phyloP scores from a whole-genome alignment of 2,797 vertebrate genomes.

The Labeo calbasu region DNA sequence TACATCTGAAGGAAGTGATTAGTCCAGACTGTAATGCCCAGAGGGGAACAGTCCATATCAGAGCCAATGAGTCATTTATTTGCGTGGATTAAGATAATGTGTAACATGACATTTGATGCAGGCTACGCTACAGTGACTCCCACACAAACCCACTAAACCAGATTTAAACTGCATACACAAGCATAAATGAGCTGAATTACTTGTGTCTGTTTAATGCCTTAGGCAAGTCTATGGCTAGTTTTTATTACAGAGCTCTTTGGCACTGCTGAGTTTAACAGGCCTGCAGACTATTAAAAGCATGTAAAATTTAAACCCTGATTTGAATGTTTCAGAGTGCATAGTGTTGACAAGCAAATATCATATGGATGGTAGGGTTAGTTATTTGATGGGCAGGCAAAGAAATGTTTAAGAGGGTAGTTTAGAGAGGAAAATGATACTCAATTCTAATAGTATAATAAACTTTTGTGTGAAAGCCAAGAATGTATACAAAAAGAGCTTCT shows the following conservation, averaged over 20 bases:
- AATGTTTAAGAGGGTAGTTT: neutral
- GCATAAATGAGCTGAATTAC: slow-evolving; percentile 16
- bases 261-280: neutral
- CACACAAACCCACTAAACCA: slow-evolving; percentile 2
- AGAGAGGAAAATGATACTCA: neutral
- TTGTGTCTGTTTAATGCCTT: slow-evolving; percentile 24
- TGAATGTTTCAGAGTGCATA: neutral
- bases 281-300: slow-evolving; percentile 5
- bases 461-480: neutral
- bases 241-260: slow-evolving; percentile 5
- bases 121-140: slow-evolving; percentile 9
- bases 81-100: slow-evolving; percentile 28
- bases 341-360: neutral
- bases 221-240: neutral
- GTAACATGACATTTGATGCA: slow-evolving; percentile 41
- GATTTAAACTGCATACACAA: slow-evolving; percentile 23
- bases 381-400: neutral
- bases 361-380: neutral
- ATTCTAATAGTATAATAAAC: neutral
- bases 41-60: slow-evolving; percentile 9
- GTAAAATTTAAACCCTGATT: slow-evolving; percentile 8
- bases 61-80: slow-evolving; percentile 32
- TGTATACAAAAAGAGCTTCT: neutral
- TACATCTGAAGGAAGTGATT: slow-evolving; percentile 4
- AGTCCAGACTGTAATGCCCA: neutral